Base-by-base conservation (phyloP, 2,888 invertebrate genomes). In the Ommatoiulus sabulosus region DNA sequence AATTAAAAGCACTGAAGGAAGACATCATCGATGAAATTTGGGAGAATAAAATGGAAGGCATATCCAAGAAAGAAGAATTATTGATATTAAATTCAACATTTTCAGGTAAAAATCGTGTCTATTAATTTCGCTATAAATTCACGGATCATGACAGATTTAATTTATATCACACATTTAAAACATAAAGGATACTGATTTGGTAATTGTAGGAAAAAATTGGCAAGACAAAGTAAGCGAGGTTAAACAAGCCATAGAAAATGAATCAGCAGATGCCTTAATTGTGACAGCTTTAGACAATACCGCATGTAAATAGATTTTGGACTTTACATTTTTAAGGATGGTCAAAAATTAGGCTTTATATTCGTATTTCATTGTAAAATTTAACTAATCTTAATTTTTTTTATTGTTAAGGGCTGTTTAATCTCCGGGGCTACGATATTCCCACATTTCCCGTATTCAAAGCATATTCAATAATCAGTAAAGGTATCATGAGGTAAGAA, bases 211-310 rank as follows among this genome's bases (percentile, higher is more conserved):
- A 85, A 85, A 46, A 17, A 46, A 20, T 85, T 85, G 85, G 85
- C 44, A 85, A 85, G 44, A 85, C 44, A 85, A 85, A 44, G 7
- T 85, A n/a, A 44, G 15, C 3, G 46, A 46, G 7, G 46, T 85
- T 46, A 44, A 44, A 46, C 17, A 46, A 85, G 44, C 44, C 17
- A 12, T 85, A 43, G 46, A 44, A 6, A 85, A 44, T 17, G 44
- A 44, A 85, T 85, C 44, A 46, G 44, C 85, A 46, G 85, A 85
- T 85, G 85, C 85, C 44, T 85, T 85, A 85, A 85, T 85, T 46
- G 85, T 85, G 15, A 44, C 85, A 6, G 43, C 85, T 1, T 20
- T 85, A n/a, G 85, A 85, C 85, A 85, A 85, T 85, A 46, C 44
- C 44, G 85, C 85, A 20, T 85, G 85, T 85, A 85, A 44, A 2